Base-by-base conservation (phyloP, 2,113 vertebrate genomes). In the Pygathrix nemaeus region DNA sequence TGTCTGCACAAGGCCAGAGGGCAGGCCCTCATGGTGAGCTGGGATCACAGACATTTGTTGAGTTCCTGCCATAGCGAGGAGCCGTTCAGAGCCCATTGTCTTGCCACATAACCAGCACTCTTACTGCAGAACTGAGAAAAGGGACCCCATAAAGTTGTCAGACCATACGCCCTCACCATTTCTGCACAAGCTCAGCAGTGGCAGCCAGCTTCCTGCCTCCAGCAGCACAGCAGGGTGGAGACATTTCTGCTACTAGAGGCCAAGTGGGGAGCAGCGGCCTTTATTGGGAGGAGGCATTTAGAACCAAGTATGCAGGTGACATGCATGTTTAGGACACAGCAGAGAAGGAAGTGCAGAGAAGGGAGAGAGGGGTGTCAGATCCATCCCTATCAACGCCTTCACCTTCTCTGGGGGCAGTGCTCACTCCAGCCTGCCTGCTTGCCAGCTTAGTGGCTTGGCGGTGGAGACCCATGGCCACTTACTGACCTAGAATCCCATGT, bases 91-190 rank as follows among this genome's bases (percentile, higher is more conserved):
- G 35, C 9, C 35, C 59, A 25, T 5, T 1, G 16, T n/a, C 48
- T 68, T 57, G 64, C 11, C 18, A 40, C 40, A 30, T 1, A 75
- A 16, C 59, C 50, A 50, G 43, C 50, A 43, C 14, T 35, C 43
- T 48, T 73, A 18, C 23, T 6, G 12, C 6, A 9, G 18, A 59
- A 90, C 93, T 52, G 8, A 23, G 81, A 61, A 75, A 68, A 79
- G 13, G 55, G 45, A 80, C 21, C 59, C 16, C 9, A 50, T 13
- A 16, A 61, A 68, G 27, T 18, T n/a, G 35, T 90, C 50, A 17
- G 6, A 6, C 6, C 8, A 23, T 12, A 30, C 6, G 0, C 2
- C 83, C 57, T 55, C 23, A 3, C 8, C 2, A 14, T 40, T 55
- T 45, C 50, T 25, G 3, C 3, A 40, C 25, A 5, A 68, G 40